Conservation (phyloP, 2,113 vertebrate genomes). For the Empidonax alnorum region DNA sequence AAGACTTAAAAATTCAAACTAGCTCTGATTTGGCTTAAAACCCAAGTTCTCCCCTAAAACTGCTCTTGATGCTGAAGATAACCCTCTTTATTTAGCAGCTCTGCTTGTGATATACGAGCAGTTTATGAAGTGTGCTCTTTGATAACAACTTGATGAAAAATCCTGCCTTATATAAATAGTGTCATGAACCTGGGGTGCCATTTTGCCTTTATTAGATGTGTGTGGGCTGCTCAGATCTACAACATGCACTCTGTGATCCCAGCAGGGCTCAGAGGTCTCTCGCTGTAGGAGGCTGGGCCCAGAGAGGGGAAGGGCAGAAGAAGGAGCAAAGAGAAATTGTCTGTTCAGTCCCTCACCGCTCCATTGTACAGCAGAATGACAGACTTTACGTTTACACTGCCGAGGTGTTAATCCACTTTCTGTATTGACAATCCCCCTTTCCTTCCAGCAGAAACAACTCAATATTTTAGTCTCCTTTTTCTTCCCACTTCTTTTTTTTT, state of each 20-base stretch:
- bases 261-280: background rate
- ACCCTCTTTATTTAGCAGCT: background rate
- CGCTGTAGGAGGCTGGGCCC: background rate
- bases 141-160: background rate
- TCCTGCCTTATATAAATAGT: background rate
- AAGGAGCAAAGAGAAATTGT: background rate
- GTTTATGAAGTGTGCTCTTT: background rate
- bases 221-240: background rate
- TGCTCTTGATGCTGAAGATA: background rate
- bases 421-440: background rate
- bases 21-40: background rate
- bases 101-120: background rate
- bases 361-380: background rate
- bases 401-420: background rate
- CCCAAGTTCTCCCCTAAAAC: background rate
- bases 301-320: background rate
- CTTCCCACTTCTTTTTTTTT: background rate
- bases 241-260: background rate
- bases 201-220: background rate
- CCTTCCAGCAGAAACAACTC: background rate
- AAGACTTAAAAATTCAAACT: background rate
- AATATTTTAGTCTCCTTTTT: background rate
- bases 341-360: background rate
- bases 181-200: background rate
- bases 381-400: background rate